phyloP scores from a whole-genome alignment of 2,113 vertebrate species.

The Narcine bancroftii region DNA sequence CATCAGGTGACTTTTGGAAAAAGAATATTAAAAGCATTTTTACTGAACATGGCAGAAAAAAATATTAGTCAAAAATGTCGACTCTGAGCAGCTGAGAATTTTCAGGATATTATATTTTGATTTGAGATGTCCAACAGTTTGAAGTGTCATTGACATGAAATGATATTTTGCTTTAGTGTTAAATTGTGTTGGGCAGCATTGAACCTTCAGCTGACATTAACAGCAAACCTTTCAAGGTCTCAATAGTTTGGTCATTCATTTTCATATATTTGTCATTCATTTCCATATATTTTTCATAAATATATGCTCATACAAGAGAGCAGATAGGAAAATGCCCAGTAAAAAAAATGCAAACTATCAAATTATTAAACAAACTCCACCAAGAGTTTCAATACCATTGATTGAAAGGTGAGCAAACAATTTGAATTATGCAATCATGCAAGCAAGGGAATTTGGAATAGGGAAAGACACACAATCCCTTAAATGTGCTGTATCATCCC shows the following conservation, averaged over 20 bases:
- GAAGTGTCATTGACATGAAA: no score
- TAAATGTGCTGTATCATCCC: no score
- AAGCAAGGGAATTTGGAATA: no score
- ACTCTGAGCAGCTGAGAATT: not conserved
- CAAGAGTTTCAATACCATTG: not conserved
- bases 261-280: not conserved
- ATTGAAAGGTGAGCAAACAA: not conserved
- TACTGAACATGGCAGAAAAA: not conserved
- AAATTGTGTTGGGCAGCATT: not conserved
- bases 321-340: no score
- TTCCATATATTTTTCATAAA: not conserved
- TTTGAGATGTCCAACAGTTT: not conserved
- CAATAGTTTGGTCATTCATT: not conserved
- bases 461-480: no score
- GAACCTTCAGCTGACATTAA: not conserved
- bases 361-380: not conserved
- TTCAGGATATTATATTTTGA: not conserved
- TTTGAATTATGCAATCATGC: not conserved
- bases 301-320: not conserved
- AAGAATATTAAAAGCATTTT: not conserved
- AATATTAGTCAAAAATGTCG: not conserved
- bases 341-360: not conserved
- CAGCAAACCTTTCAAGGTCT: not conserved
- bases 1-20: not conserved
- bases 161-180: not conserved